Evolutionary conservation across 2,797 vertebrate genomes (phyloP).

Genomic region (Acanthopagrus latus): DNA sequence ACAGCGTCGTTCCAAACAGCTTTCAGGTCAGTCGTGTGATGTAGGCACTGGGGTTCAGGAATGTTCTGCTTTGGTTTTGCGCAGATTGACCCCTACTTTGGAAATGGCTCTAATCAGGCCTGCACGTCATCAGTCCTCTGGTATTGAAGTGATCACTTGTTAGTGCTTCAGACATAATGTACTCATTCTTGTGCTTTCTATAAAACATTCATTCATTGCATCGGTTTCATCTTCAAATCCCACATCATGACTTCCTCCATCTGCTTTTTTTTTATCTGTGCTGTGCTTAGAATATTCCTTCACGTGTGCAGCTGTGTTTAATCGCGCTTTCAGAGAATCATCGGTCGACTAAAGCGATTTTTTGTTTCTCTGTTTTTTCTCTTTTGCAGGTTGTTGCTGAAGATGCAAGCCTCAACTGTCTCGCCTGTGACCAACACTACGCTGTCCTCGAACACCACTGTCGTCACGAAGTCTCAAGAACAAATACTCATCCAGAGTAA

Average conservation of each 20-base stretch:
- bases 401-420: slow-evolving; percentile 88
- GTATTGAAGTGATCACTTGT: background rate
- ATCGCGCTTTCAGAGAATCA: background rate
- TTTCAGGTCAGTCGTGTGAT: background rate
- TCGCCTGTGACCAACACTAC: slow-evolving; percentile 78
- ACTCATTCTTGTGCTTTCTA: slow-evolving; percentile 18
- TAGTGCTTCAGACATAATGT: background rate
- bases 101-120: background rate
- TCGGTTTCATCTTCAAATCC: background rate
- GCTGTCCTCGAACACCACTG: slow-evolving; percentile 75
- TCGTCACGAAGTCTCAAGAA: slow-evolving; percentile 86
- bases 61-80: background rate
- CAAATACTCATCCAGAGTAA: slow-evolving; percentile 96
- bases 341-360: background rate
- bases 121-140: background rate
- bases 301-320: background rate
- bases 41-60: too few relatives aligned
- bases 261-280: background rate
- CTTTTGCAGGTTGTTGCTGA: slow-evolving; percentile 74
- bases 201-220: background rate
- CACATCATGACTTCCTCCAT: background rate
- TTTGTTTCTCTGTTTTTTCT: slow-evolving; percentile 11
- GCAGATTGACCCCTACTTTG: background rate
- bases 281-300: background rate
- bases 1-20: background rate